Evolutionary conservation across 2,113 vertebrate species (phyloP).

Genomic region (Cheilinus undulatus): DNA sequence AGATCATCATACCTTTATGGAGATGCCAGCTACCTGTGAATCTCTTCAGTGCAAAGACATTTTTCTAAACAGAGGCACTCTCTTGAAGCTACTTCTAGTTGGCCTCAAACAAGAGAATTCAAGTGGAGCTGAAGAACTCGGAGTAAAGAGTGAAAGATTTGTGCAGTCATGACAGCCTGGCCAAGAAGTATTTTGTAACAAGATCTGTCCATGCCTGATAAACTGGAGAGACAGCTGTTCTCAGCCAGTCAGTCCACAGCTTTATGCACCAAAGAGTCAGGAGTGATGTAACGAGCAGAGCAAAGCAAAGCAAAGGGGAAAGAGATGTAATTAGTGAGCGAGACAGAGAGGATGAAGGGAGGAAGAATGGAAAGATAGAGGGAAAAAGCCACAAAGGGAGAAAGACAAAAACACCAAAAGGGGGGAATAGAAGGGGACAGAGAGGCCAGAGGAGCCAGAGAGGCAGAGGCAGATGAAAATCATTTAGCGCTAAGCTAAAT

Average conservation of each 20-base stretch:
- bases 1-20: constrained; percentile 45
- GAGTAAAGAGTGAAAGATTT: constrained; percentile 31
- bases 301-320: constrained; percentile 4
- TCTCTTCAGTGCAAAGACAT: constrained; percentile 10
- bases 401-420: constrained; percentile 22
- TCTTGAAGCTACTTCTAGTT: no score
- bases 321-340: constrained; percentile 64
- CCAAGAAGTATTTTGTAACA: constrained; percentile 57
- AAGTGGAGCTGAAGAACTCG: constrained; percentile 37
- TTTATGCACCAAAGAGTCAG: constrained; percentile 55
- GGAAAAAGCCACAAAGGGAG: constrained; percentile 12
- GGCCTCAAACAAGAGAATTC: constrained; percentile 20
- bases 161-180: constrained; percentile 5
- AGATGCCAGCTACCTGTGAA: constrained; percentile 28
- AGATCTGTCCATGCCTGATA: constrained; percentile 61
- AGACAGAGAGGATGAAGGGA: constrained; percentile 40
- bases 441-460: no score
- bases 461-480: constrained; percentile 80
- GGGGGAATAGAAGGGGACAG: constrained; percentile 25
- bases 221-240: constrained; percentile 59
- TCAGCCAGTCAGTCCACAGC: constrained; percentile 27
- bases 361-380: constrained; percentile 29
- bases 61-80: not conserved
- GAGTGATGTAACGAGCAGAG: constrained; percentile 46
- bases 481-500: constrained; percentile 83